Evolutionary conservation across 2,888 invertebrate genomes (phyloP).

Genomic region (Cyrtodaria siliqua): DNA sequence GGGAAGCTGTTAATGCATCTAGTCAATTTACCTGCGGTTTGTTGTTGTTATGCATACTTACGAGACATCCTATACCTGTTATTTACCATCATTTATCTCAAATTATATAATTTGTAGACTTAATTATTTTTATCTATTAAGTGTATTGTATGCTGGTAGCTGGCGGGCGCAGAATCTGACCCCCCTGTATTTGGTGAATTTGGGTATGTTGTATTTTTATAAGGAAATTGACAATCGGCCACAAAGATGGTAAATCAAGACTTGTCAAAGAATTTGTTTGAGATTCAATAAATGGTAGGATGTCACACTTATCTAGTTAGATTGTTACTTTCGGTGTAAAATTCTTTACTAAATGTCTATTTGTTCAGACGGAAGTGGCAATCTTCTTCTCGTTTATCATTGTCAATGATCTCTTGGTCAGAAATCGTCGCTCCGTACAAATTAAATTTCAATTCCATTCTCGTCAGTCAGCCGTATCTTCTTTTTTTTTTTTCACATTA

Average conservation of each 20-base stretch:
- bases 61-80: constrained; percentile 32
- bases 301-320: constrained; percentile 16
- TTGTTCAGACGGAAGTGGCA: constrained; percentile 16
- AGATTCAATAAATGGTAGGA: constrained; percentile 33
- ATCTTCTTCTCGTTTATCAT: constrained; percentile 20
- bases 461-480: too few relatives aligned
- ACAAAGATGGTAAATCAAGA: too few relatives aligned
- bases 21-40: constrained; percentile 29
- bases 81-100: constrained; percentile 31
- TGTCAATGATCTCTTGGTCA: constrained; percentile 15
- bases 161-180: neutral
- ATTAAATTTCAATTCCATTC: neutral
- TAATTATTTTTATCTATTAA: constrained; percentile 13
- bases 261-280: constrained; percentile 17
- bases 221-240: too few relatives aligned
- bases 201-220: too few relatives aligned
- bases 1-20: constrained; percentile 46
- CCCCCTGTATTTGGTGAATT: neutral
- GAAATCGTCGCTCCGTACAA: neutral
- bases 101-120: constrained; percentile 51
- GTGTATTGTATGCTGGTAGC: neutral
- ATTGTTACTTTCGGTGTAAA: constrained; percentile 14
- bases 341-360: constrained; percentile 24
- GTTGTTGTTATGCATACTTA: constrained; percentile 25
- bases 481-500: too few relatives aligned